Evolutionary conservation across 2,888 invertebrate genomes (phyloP).

Genomic region (Molanna angustata): DNA sequence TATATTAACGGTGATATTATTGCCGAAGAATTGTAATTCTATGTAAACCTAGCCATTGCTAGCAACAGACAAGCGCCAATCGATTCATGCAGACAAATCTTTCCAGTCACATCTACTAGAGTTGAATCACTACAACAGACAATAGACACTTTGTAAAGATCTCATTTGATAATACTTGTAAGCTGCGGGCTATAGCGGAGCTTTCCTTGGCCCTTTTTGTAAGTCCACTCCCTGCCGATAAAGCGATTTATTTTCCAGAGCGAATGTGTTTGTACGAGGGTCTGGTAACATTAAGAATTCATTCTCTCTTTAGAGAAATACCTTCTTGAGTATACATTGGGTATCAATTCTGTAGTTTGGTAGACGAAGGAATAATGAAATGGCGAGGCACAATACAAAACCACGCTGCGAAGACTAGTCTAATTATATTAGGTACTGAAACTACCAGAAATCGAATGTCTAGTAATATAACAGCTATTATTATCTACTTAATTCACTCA

Average conservation of each 20-base stretch:
- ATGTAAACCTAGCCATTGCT: conserved; percentile 6
- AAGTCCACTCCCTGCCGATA: too few species aligned
- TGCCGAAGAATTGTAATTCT: too few species aligned
- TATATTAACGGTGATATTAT: too few species aligned
- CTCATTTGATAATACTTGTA: too few species aligned
- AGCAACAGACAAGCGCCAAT: conserved; percentile 14
- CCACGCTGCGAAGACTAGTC: conserved; percentile 7
- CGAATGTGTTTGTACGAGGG: too few species aligned
- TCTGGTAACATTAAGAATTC: conserved; percentile 20
- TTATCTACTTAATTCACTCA: not conserved
- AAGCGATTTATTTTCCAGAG: too few species aligned
- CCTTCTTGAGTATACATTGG: conserved; percentile 9
- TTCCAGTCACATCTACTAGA: not conserved
- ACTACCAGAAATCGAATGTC: conserved; percentile 22
- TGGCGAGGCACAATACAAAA: conserved; percentile 10
- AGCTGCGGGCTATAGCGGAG: too few species aligned
- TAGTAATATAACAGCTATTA: conserved; percentile 8
- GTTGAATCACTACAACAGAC: too few species aligned
- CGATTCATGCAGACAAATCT: conserved; percentile 15
- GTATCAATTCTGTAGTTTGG: conserved; percentile 10
- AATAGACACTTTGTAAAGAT: too few species aligned
- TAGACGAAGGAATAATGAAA: conserved; percentile 16
- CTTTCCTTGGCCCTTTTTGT: too few species aligned
- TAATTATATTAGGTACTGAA: conserved; percentile 19
- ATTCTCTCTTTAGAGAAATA: conserved; percentile 8